Evolutionary conservation across 1,140 invertebrate species (phyloP).

Genomic region (Camponotus floridanus): DNA sequence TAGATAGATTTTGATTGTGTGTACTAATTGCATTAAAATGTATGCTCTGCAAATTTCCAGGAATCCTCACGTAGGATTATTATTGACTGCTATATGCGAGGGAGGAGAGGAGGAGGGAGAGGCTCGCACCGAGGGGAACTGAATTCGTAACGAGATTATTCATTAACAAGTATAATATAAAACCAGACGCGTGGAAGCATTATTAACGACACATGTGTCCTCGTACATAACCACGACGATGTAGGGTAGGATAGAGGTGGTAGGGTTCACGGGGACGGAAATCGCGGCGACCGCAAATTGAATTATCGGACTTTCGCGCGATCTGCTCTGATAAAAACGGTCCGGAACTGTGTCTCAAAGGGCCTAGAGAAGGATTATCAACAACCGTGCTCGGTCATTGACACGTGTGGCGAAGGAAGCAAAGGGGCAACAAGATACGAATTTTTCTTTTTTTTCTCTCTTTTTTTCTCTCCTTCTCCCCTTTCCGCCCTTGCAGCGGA

Average conservation of each 20-base stretch:
- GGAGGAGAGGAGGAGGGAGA: background rate
- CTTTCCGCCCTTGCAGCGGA: background rate
- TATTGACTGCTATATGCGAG: background rate
- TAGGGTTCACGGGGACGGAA: conserved; percentile 26
- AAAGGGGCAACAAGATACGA: conserved; percentile 27
- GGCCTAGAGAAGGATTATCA: conserved; percentile 60
- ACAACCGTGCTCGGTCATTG: conserved; percentile 48
- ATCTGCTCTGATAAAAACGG: conserved; percentile 42
- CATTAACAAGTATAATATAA: conserved; percentile 47
- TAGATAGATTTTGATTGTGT: too few species aligned
- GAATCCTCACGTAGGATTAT: conserved; percentile 21
- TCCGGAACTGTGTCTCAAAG: conserved; percentile 25
- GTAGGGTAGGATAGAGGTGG: background rate
- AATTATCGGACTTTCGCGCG: conserved; percentile 52
- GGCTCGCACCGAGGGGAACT: background rate
- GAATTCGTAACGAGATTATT: conserved; percentile 52
- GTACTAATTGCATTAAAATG: too few species aligned
- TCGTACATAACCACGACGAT: conserved; percentile 26
- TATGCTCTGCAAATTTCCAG: background rate
- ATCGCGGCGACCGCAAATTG: conserved; percentile 54
- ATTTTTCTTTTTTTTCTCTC: background rate
- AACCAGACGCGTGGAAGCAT: conserved; percentile 26
- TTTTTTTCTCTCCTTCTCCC: too few species aligned
- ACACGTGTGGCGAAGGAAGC: conserved; percentile 55
- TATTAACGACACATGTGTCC: conserved; percentile 16